Evolutionary conservation across 2,113 vertebrate genomes (phyloP).

Genomic region (Corythaixoides concolor): DNA sequence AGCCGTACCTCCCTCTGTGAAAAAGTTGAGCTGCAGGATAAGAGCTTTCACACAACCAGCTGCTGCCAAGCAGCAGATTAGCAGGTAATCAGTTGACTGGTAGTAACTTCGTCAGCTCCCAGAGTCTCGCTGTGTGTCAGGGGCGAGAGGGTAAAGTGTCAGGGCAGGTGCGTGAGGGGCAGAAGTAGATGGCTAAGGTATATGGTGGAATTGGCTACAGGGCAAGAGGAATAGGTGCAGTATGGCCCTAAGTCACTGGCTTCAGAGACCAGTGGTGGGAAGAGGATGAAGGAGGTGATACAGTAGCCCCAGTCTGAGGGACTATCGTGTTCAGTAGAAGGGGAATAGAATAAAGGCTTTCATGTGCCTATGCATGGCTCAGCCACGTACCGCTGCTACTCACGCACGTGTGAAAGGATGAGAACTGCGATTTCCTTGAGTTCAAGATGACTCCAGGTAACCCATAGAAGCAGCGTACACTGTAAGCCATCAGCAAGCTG

Average conservation of each 20-base stretch:
- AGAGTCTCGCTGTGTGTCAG: conserved; percentile 7
- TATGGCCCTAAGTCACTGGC: background rate
- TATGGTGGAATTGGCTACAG: background rate
- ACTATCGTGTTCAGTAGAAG: background rate
- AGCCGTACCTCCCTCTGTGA: conserved; percentile 62
- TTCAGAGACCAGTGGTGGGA: background rate
- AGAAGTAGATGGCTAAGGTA: background rate
- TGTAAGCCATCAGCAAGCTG: conserved; percentile 28
- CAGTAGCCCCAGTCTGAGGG: background rate
- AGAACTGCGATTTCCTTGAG: background rate
- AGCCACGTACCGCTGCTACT: background rate
- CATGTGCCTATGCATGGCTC: background rate
- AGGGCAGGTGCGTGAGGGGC: background rate
- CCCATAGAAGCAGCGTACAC: background rate
- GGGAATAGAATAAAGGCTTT: background rate
- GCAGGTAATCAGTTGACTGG: conserved; percentile 63
- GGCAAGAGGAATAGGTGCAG: background rate
- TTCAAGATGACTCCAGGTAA: conserved; percentile 18
- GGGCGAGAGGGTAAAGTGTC: background rate
- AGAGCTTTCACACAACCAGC: conserved; percentile 68
- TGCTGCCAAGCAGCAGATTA: conserved; percentile 69
- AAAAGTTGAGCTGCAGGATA: conserved; percentile 65
- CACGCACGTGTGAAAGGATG: background rate
- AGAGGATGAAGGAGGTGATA: background rate
- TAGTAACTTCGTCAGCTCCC: conserved; percentile 49